Evolutionary conservation across 2,113 vertebrate genomes (phyloP).

Genomic region (Ophiodon elongatus): DNA sequence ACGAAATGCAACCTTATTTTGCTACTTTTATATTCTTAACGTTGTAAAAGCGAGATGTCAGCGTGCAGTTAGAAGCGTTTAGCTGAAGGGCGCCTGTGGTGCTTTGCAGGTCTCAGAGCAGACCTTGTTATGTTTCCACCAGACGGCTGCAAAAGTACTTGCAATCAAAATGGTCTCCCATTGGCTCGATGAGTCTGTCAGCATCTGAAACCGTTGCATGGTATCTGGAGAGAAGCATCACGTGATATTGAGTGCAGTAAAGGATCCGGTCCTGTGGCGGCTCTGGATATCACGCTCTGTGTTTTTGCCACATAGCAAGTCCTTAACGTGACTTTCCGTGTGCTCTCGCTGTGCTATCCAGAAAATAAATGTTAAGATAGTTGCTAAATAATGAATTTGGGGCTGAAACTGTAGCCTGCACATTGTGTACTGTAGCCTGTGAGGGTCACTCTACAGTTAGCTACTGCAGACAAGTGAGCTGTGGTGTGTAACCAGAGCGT

Average conservation of each 20-base stretch:
- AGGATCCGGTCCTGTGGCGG: neutral
- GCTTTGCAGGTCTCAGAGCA: neutral
- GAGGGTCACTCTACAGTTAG: constrained; percentile 3
- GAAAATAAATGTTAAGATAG: neutral
- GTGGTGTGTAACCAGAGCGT: neutral
- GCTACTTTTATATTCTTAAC: no score
- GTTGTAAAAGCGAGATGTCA: no score
- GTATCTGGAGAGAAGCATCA: neutral
- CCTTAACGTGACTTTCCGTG: neutral
- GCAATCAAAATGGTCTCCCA: no score
- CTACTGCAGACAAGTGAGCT: neutral
- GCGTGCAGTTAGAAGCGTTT: no score
- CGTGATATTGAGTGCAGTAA: neutral
- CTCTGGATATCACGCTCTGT: neutral
- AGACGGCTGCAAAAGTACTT: neutral
- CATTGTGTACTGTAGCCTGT: constrained; percentile 1
- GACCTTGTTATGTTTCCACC: neutral
- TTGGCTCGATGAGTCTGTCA: neutral
- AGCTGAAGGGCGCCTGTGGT: neutral
- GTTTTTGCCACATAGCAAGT: neutral
- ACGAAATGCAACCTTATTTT: no score
- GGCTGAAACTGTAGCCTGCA: neutral
- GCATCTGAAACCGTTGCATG: neutral
- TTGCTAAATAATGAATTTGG: neutral
- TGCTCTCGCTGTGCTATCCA: neutral